A percentile compares a stretch with the other conserved stretches of the same genome.
These are phyloP conservation scores for Ceratina calcarata DNA, from an alignment of 1,140 invertebrate genomes.

Conservation along the genomic window DNA sequence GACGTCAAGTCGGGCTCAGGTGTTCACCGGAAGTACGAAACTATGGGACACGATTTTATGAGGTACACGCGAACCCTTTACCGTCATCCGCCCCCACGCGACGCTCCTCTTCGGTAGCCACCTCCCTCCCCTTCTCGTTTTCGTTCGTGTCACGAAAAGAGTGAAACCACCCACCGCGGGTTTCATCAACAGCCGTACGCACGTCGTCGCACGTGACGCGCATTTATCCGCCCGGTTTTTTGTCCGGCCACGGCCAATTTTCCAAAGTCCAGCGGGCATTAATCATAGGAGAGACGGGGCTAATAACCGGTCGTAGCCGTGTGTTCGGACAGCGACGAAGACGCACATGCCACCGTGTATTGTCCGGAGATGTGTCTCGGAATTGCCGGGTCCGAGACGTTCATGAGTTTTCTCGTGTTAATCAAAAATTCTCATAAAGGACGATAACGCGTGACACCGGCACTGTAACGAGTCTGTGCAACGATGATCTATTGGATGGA, in stretches of 20 bases:
- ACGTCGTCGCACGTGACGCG: slow-evolving; percentile 75
- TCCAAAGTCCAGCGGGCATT: slow-evolving; percentile 65
- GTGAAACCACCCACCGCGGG: slow-evolving; percentile 64
- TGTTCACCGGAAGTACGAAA: slow-evolving; percentile 60
- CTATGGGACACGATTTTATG: slow-evolving; percentile 40
- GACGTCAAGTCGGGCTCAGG: slow-evolving; percentile 42
- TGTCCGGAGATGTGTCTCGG: slow-evolving; percentile 37
- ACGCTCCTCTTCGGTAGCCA: slow-evolving; percentile 38
- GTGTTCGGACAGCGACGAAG: background rate
- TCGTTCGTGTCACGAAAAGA: slow-evolving; percentile 37
- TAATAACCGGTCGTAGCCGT: slow-evolving; percentile 62
- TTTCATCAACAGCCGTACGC: slow-evolving; percentile 74
- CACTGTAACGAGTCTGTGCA: slow-evolving; percentile 4
- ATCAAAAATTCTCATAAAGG: slow-evolving; percentile 66
- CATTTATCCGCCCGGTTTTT: slow-evolving; percentile 72
- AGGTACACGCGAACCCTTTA: slow-evolving; percentile 65
- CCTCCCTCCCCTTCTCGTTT: background rate
- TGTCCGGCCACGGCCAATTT: slow-evolving; percentile 62
- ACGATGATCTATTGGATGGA: slow-evolving; percentile 54
- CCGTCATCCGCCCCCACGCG: slow-evolving; percentile 43
- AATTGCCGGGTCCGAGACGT: slow-evolving; percentile 37
- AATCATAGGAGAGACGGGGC: slow-evolving; percentile 64
- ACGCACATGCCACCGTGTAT: slow-evolving; percentile 10
- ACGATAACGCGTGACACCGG: background rate
- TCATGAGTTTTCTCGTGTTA: slow-evolving; percentile 56